These are phyloP conservation scores for Vultur gryphus DNA, from an alignment of 2,797 vertebrate species.

Conservation along the genomic window DNA sequence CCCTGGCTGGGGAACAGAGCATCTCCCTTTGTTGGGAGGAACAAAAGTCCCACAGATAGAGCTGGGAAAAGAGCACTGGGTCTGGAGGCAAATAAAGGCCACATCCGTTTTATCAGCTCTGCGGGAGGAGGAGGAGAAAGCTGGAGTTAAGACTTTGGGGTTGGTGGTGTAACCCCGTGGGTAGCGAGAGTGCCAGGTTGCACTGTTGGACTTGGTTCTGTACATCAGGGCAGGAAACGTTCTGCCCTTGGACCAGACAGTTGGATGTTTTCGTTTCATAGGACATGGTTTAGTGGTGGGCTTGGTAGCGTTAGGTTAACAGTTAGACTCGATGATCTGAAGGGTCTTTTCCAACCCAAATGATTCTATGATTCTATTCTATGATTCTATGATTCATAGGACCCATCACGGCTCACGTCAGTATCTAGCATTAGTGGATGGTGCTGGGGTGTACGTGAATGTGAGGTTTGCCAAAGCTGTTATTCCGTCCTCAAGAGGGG, in stretches of 20 bases:
- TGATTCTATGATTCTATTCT: background rate
- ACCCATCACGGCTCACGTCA: accelerated
- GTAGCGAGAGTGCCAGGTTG: accelerated
- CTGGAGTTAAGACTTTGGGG: background rate
- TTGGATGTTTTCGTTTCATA: accelerated
- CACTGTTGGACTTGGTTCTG: background rate
- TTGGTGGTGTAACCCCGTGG: accelerated
- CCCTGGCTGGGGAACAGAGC: slow-evolving; percentile 2
- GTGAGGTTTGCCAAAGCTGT: background rate
- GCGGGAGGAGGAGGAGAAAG: background rate
- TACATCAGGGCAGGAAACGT: background rate
- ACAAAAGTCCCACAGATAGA: background rate
- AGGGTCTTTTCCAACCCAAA: background rate
- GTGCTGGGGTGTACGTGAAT: background rate
- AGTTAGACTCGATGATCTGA: accelerated
- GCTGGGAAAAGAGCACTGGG: background rate
- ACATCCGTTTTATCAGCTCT: background rate
- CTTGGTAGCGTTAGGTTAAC: background rate
- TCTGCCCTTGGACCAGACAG: background rate
- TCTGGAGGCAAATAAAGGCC: background rate
- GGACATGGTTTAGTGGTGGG: background rate
- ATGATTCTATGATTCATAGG: accelerated
- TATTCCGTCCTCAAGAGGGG: background rate
- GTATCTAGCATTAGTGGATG: background rate
- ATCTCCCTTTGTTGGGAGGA: background rate